Evolutionary conservation across 2,113 vertebrate species (phyloP).

Genomic region (Nyctibius bracteatus): DNA sequence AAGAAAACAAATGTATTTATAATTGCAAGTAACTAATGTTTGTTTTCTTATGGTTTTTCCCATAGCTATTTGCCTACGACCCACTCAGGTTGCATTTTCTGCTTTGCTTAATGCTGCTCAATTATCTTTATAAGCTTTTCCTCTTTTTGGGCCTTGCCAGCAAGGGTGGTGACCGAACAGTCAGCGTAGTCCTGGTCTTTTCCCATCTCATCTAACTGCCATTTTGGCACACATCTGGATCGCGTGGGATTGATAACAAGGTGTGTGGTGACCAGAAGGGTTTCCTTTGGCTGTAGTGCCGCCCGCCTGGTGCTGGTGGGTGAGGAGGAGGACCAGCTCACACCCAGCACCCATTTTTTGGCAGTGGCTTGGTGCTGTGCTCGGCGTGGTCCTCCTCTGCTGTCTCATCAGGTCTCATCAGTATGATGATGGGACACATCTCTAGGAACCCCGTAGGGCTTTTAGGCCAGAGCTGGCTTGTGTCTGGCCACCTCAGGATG

Average conservation of each 20-base stretch:
- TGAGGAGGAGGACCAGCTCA: not conserved
- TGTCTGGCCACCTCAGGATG: not conserved
- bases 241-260: not conserved
- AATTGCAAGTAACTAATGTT: not conserved
- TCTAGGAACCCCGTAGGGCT: not conserved
- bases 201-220: not conserved
- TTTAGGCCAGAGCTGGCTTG: not conserved
- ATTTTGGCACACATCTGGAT: fast-evolving
- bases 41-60: not conserved
- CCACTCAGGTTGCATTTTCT: not conserved
- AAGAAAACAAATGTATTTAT: not conserved
- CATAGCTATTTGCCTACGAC: fast-evolving
- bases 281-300: not conserved
- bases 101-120: not conserved
- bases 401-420: not conserved
- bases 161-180: fast-evolving
- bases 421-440: not conserved
- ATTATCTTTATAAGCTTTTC: not conserved
- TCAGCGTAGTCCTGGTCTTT: not conserved
- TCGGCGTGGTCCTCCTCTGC: not conserved
- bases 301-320: not conserved
- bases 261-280: not conserved
- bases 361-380: not conserved
- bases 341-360: fast-evolving
- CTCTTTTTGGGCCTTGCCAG: fast-evolving